Conservation (phyloP, 2,888 invertebrate genomes). For the Agriotes lineatus region DNA sequence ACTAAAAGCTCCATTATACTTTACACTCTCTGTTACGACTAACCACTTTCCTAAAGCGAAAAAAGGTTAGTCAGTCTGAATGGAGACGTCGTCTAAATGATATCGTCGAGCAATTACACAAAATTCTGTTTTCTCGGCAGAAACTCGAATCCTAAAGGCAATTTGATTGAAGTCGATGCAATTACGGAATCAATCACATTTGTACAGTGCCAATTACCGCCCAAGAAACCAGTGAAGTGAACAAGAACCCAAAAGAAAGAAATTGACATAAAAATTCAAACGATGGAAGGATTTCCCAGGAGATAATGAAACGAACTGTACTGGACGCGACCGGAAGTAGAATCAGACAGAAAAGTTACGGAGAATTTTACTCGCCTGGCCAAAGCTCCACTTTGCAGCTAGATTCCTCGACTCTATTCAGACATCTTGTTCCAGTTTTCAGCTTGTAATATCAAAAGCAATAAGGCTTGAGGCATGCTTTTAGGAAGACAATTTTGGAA, state of each 20-base stretch:
- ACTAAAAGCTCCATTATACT: no score
- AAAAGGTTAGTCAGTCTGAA: no score
- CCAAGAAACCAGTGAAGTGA: constrained; percentile 13
- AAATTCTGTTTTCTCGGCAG: neutral
- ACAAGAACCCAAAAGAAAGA: constrained; percentile 19
- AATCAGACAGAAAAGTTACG: constrained; percentile 14
- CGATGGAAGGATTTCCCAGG: constrained; percentile 24
- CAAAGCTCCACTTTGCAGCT: constrained; percentile 1
- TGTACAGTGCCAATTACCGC: constrained; percentile 15
- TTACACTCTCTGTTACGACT: no score
- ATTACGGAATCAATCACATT: constrained; percentile 25
- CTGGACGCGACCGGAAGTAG: constrained; percentile 23
- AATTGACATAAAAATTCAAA: constrained; percentile 23
- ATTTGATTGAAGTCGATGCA: constrained; percentile 16
- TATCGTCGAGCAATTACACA: neutral
- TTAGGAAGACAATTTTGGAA: no score
- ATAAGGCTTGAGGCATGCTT: no score
- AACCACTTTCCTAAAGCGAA: no score
- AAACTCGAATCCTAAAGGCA: neutral
- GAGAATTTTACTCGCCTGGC: constrained; percentile 8
- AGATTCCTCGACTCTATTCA: neutral
- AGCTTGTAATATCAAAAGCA: constrained; percentile 9
- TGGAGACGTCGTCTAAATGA: neutral
- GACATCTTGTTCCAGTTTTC: neutral
- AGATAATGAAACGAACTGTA: constrained; percentile 25